Conservation (phyloP, 2,888 invertebrate species). For the Diloba caeruleocephala region DNA sequence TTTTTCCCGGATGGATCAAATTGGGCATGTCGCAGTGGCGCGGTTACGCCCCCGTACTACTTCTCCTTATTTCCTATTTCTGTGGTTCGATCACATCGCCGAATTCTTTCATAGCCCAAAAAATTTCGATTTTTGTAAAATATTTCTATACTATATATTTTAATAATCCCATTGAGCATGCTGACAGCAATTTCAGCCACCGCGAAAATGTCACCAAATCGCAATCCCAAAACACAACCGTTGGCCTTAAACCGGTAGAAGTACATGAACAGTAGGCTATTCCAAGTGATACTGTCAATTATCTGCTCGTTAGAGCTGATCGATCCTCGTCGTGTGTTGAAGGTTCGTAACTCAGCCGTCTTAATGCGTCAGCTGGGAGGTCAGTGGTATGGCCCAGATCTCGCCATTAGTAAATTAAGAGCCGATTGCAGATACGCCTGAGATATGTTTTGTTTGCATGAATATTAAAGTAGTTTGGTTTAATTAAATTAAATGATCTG, state of each 20-base stretch:
- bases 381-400: slow-evolving; percentile 54
- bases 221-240: slow-evolving; percentile 2
- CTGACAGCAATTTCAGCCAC: background rate
- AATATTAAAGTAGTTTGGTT: slow-evolving; percentile 18
- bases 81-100: too few species aligned
- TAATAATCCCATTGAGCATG: too few species aligned
- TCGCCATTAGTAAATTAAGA: slow-evolving; percentile 53
- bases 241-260: slow-evolving; percentile 38
- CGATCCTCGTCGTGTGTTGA: slow-evolving; percentile 67
- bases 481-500: slow-evolving; percentile 18
- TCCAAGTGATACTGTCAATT: slow-evolving; percentile 79
- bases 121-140: too few species aligned
- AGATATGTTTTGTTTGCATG: slow-evolving; percentile 45
- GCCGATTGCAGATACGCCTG: slow-evolving; percentile 48
- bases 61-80: too few species aligned
- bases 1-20: too few species aligned
- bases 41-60: too few species aligned
- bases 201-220: background rate
- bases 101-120: too few species aligned
- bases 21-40: too few species aligned
- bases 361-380: slow-evolving; percentile 56
- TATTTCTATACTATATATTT: too few species aligned
- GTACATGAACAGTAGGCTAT: slow-evolving; percentile 35
- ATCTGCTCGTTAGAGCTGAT: slow-evolving; percentile 80
- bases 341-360: slow-evolving; percentile 67